Percentiles rank a stretch among this genome's conserved stretches.
phyloP scores from a whole-genome alignment of 2,113 vertebrate species.

The Chroicocephalus ridibundus region DNA sequence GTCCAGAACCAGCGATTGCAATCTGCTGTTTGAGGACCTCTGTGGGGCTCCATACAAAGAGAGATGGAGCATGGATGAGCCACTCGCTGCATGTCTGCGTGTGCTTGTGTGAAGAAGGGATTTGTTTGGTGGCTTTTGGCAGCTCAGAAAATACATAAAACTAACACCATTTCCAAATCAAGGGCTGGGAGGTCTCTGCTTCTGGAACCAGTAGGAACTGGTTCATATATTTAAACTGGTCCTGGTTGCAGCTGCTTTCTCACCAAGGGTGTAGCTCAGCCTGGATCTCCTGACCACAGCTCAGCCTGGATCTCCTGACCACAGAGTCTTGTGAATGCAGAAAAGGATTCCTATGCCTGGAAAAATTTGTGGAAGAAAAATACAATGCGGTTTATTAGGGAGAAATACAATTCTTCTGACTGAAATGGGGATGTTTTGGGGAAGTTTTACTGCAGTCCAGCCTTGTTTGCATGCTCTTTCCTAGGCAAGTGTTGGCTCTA shows the following conservation, averaged over 20 bases:
- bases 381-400: not conserved
- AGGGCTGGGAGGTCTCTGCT: not conserved
- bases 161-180: not conserved
- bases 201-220: not conserved
- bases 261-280: not conserved
- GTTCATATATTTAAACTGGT: not conserved
- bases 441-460: not conserved
- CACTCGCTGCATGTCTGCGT: not conserved
- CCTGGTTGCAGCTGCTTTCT: not conserved
- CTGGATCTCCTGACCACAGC: not conserved
- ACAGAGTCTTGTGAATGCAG: not conserved
- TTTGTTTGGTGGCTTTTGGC: not conserved
- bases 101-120: not conserved
- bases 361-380: not conserved
- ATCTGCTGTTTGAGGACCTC: not conserved
- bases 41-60: not conserved
- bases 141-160: not conserved
- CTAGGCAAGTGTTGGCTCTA: not conserved
- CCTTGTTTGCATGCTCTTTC: not conserved
- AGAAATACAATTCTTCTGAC: not conserved
- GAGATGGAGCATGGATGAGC: not conserved
- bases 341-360: not conserved
- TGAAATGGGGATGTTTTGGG: not conserved
- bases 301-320: not conserved
- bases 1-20: not conserved